Conservation (phyloP, 2,888 invertebrate species). For the Lamellibrachia columna region DNA sequence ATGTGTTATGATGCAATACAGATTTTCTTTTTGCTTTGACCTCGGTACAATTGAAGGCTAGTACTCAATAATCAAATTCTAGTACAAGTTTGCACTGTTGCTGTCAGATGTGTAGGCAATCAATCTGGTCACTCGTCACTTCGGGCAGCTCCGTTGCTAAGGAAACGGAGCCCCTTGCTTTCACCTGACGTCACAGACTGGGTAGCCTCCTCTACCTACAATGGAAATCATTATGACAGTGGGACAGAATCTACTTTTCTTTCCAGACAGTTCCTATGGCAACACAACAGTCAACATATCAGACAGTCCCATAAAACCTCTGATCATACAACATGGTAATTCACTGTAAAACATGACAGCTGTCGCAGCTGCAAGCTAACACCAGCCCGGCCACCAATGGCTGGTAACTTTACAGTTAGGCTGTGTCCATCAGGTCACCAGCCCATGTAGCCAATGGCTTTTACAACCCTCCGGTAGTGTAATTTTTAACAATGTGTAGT, state of each 20-base stretch:
- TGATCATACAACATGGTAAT: not conserved
- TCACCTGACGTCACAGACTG: constrained; percentile 52
- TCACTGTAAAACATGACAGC: not conserved
- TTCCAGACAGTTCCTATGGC: too few relatives aligned
- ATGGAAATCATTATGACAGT: not conserved
- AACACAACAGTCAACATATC: not conserved
- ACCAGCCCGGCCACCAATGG: too few relatives aligned
- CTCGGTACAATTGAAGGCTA: not conserved
- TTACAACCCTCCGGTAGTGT: too few relatives aligned
- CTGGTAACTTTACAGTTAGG: too few relatives aligned
- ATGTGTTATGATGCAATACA: too few relatives aligned
- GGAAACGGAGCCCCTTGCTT: constrained; percentile 36
- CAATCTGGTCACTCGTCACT: not conserved
- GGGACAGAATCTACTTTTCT: too few relatives aligned
- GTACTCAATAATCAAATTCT: not conserved
- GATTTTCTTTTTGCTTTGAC: not conserved
- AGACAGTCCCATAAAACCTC: not conserved
- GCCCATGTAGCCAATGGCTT: too few relatives aligned
- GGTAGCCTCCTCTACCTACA: constrained; percentile 56
- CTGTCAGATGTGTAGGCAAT: not conserved
- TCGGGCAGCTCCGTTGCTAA: constrained; percentile 21
- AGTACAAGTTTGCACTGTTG: not conserved
- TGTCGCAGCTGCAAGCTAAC: too few relatives aligned
- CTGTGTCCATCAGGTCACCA: too few relatives aligned
- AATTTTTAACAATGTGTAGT: too few relatives aligned